These are phyloP conservation scores for Anoplopoma fimbria DNA, from an alignment of 2,113 vertebrate species.

Conservation along the genomic window DNA sequence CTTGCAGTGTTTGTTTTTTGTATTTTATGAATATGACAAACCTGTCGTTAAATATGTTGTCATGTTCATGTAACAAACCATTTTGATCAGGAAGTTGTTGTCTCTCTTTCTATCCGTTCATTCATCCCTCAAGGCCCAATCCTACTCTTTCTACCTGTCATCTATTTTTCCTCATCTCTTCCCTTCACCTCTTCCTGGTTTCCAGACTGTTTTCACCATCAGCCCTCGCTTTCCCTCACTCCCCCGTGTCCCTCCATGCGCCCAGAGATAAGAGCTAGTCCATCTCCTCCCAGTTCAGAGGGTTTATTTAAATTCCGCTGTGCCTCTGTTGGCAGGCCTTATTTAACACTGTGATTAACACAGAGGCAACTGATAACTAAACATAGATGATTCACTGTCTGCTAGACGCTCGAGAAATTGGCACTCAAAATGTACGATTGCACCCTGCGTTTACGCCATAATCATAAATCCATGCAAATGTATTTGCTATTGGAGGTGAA, in stretches of 20 bases:
- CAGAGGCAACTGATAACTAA: constrained; percentile 58
- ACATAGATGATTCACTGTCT: constrained; percentile 50
- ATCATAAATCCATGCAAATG: constrained; percentile 44
- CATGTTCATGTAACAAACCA: background rate
- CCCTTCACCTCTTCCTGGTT: background rate
- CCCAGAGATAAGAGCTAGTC: constrained; percentile 36
- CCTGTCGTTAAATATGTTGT: background rate
- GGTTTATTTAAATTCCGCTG: constrained; percentile 62
- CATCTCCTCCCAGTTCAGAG: constrained; percentile 37
- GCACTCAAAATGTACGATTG: constrained; percentile 28
- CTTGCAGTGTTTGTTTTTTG: background rate
- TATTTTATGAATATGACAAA: background rate
- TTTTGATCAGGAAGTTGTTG: background rate
- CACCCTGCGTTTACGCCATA: constrained; percentile 20
- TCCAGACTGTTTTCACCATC: background rate
- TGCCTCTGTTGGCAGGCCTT: constrained; percentile 56
- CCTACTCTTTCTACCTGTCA: background rate
- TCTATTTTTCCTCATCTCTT: background rate
- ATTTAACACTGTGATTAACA: constrained; percentile 65
- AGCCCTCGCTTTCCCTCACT: background rate
- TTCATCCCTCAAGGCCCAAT: background rate
- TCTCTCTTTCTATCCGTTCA: background rate
- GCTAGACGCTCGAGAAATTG: constrained; percentile 28
- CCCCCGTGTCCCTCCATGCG: background rate
- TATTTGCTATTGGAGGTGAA: constrained; percentile 19